phyloP scores from a whole-genome alignment of 2,113 vertebrate species.

The Panthera leo region DNA sequence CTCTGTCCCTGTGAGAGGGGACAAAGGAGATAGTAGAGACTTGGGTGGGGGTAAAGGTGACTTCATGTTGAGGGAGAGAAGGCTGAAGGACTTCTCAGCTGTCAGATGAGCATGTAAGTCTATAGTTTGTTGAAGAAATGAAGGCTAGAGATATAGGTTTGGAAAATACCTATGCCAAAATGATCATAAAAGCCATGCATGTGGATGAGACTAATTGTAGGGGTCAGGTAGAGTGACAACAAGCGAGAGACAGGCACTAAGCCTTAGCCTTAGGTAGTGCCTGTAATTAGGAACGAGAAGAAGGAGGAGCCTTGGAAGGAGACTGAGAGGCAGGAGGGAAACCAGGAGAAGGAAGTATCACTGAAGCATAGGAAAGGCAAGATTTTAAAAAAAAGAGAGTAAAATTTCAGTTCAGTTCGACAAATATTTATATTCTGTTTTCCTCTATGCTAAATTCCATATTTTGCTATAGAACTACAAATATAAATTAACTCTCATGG shows the following conservation, averaged over 20 bases:
- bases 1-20: background rate
- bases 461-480: background rate
- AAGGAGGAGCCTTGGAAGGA: background rate
- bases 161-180: background rate
- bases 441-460: background rate
- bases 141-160: background rate
- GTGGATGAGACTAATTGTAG: background rate
- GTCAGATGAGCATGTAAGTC: background rate
- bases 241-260: background rate
- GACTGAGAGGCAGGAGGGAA: background rate
- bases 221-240: background rate
- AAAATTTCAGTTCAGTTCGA: background rate
- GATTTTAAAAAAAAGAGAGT: background rate
- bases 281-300: background rate
- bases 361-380: background rate
- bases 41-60: too few species aligned
- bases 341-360: background rate
- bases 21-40: background rate
- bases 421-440: background rate
- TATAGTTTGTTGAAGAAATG: background rate
- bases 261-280: background rate
- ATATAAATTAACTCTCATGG: background rate
- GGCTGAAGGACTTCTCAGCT: background rate
- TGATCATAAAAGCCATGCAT: background rate
- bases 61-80: background rate